Evolutionary conservation across 2,113 vertebrate species (phyloP).

Genomic region (Colossoma macropomum): DNA sequence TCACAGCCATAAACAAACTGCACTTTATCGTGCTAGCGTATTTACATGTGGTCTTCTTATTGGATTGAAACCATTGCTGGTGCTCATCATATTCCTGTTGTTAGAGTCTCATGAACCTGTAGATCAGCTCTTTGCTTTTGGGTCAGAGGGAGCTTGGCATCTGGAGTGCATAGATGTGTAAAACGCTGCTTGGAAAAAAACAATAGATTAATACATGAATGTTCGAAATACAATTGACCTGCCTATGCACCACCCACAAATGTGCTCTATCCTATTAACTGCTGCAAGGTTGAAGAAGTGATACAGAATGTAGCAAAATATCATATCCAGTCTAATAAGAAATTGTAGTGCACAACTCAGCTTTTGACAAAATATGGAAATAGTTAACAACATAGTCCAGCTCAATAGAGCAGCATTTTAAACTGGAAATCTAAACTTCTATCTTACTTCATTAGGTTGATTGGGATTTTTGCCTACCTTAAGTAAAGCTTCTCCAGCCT

Average conservation of each 20-base stretch:
- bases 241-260: too few relatives aligned
- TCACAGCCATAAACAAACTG: not conserved
- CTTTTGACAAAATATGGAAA: too few relatives aligned
- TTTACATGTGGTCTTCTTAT: not conserved
- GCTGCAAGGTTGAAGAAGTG: too few relatives aligned
- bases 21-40: not conserved
- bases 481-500: too few relatives aligned
- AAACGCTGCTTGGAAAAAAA: conserved; percentile 12
- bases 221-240: too few relatives aligned
- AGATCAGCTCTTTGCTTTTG: not conserved
- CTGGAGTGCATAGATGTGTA: conserved; percentile 14
- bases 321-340: too few relatives aligned
- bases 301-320: too few relatives aligned
- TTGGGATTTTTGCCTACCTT: too few relatives aligned
- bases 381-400: not conserved
- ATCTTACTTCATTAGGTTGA: too few relatives aligned
- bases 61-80: not conserved
- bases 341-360: too few relatives aligned
- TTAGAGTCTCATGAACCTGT: conserved; percentile 1
- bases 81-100: conserved; percentile 10
- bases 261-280: too few relatives aligned
- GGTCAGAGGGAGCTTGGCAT: conserved; percentile 6
- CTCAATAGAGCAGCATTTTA: not conserved
- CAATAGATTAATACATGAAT: too few relatives aligned
- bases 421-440: not conserved